phyloP scores from a whole-genome alignment of 2,113 vertebrate species.

The Pterophyllum scalare region DNA sequence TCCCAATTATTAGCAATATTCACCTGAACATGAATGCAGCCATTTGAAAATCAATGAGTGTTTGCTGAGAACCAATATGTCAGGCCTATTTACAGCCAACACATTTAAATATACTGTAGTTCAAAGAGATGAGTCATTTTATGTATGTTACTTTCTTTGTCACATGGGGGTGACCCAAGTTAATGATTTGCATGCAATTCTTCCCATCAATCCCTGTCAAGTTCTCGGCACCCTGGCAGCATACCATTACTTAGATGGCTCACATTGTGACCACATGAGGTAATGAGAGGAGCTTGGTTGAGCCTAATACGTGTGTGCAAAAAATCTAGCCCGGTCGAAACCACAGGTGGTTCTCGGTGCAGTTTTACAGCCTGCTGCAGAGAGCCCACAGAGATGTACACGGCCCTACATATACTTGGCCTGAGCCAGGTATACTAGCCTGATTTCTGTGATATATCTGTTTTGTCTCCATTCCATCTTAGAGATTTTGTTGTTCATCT shows the following conservation, averaged over 20 bases:
- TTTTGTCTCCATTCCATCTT: background rate
- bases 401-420: conserved; percentile 4
- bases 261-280: conserved; percentile 79
- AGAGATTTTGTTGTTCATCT: background rate
- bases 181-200: conserved; percentile 80
- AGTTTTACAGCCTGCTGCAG: conserved; percentile 58
- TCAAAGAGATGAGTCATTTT: conserved; percentile 72
- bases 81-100: conserved; percentile 53
- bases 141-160: conserved; percentile 75
- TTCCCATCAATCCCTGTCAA: conserved; percentile 75
- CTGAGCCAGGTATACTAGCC: background rate
- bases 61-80: conserved; percentile 17
- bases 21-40: background rate
- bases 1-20: background rate
- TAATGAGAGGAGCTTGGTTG: conserved; percentile 74
- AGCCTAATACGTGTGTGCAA: conserved; percentile 66
- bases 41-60: background rate
- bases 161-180: conserved; percentile 76
- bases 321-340: conserved; percentile 55
- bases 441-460: background rate
- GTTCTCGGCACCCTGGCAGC: conserved; percentile 70
- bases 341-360: conserved; percentile 59
- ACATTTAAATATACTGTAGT: conserved; percentile 55
- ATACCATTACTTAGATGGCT: conserved; percentile 78
- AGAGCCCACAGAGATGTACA: conserved; percentile 37